phyloP scores from a whole-genome alignment of 1,140 invertebrate genomes.

The Drosophila mojavensis region DNA sequence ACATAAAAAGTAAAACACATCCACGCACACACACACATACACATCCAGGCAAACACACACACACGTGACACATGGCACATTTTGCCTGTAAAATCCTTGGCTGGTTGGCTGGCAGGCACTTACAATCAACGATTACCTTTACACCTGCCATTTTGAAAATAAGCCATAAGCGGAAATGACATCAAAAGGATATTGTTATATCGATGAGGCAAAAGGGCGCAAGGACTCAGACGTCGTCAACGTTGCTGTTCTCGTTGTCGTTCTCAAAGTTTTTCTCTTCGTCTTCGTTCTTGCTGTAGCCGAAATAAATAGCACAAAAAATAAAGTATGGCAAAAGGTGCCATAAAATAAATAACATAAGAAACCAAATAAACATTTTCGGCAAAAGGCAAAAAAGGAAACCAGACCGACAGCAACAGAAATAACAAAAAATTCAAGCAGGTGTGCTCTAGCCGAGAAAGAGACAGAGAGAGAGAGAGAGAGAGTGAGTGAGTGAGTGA shows the following conservation, averaged over 20 bases:
- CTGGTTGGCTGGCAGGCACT: constrained; percentile 57
- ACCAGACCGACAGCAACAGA: constrained; percentile 33
- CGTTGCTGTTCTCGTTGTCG: constrained; percentile 17
- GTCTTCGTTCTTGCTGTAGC: constrained; percentile 24
- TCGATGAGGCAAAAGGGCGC: constrained; percentile 60
- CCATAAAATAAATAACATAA: constrained; percentile 82
- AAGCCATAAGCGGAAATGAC: constrained; percentile 83
- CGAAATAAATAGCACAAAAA: constrained; percentile 65
- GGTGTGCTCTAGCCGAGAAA: not conserved
- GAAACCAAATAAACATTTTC: constrained; percentile 81
- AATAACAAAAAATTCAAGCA: constrained; percentile 5
- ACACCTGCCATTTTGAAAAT: constrained; percentile 82
- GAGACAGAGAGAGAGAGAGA: too few relatives aligned
- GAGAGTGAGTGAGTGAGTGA: not conserved
- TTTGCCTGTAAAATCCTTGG: constrained; percentile 69
- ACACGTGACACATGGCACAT: constrained; percentile 20
- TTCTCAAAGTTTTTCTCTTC: not conserved
- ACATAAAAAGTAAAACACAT: constrained; percentile 74
- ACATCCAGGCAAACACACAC: constrained; percentile 6
- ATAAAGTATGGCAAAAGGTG: constrained; percentile 81
- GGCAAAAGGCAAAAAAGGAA: constrained; percentile 57
- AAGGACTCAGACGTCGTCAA: constrained; percentile 17
- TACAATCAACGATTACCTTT: constrained; percentile 83
- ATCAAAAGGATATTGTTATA: constrained; percentile 83
- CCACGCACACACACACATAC: constrained; percentile 6